Percentiles rank a stretch among this genome's conserved stretches.
Evolutionary conservation across 2,113 vertebrate genomes (phyloP).

Genomic region (Osmerus eperlanus): DNA sequence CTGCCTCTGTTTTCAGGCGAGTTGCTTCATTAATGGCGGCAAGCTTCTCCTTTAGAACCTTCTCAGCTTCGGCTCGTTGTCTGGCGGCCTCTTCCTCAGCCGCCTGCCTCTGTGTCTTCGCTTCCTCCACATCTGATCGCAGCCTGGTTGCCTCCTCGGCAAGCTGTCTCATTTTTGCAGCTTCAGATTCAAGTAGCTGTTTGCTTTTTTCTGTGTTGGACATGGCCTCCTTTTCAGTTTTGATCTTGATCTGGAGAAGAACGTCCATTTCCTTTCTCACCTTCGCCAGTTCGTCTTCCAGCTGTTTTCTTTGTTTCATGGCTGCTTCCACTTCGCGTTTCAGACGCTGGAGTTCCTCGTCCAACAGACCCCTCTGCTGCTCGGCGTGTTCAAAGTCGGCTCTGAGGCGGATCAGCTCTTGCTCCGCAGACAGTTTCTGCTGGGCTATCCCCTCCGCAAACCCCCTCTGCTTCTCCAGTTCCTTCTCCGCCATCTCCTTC

Average conservation of each 20-base stretch:
- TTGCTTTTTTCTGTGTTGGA: constrained; percentile 89
- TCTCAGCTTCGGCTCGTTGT: constrained; percentile 87
- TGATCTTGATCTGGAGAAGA: constrained; percentile 80
- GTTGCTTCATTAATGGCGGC: constrained; percentile 88
- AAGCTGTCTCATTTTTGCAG: constrained; percentile 84
- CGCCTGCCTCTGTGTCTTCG: constrained; percentile 86
- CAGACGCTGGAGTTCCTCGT: constrained; percentile 85
- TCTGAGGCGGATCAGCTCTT: constrained; percentile 90
- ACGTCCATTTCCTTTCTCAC: constrained; percentile 89
- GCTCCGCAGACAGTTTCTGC: constrained; percentile 85
- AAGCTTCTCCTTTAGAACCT: constrained; percentile 91
- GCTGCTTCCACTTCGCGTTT: constrained; percentile 81
- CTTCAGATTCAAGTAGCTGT: constrained; percentile 88
- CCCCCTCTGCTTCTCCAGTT: constrained; percentile 86
- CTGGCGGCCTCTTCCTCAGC: constrained; percentile 84
- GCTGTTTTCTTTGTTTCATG: constrained; percentile 80
- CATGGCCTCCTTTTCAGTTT: constrained; percentile 83
- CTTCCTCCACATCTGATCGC: constrained; percentile 84
- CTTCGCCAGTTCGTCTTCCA: constrained; percentile 88
- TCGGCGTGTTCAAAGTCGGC: constrained; percentile 86
- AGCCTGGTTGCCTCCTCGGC: constrained; percentile 88
- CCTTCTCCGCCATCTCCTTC: constrained; percentile 87
- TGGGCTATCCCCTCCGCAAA: constrained; percentile 85
- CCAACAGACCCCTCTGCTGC: constrained; percentile 87
- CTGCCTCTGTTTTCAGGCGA: constrained; percentile 84